phyloP scores from a whole-genome alignment of 2,113 vertebrate genomes.

The Hypanus sabinus region DNA sequence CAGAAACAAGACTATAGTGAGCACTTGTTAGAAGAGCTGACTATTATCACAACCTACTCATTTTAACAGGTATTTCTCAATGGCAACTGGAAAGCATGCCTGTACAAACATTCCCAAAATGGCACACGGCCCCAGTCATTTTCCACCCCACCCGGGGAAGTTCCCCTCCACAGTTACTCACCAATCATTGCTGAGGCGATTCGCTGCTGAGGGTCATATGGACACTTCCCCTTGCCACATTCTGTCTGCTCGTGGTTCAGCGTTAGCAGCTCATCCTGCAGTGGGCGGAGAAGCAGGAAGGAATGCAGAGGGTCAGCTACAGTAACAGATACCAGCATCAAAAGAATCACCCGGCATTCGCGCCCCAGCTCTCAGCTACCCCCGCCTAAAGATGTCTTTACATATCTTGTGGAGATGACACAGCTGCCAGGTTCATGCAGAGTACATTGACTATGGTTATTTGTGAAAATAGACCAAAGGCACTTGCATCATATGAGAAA shows the following conservation, averaged over 20 bases:
- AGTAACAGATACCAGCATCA: background rate
- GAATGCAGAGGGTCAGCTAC: background rate
- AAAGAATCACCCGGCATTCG: too few species aligned
- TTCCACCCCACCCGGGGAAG: background rate
- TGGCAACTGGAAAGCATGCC: background rate
- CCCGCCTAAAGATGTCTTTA: background rate
- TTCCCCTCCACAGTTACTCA: constrained; percentile 40
- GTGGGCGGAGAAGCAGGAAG: background rate
- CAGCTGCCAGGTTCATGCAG: background rate
- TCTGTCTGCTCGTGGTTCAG: constrained; percentile 59
- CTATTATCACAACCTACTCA: background rate
- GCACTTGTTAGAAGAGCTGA: background rate
- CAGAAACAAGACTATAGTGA: background rate
- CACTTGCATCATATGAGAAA: background rate
- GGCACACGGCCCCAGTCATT: background rate
- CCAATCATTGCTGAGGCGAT: constrained; percentile 61
- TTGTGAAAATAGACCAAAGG: background rate
- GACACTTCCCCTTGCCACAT: constrained; percentile 67
- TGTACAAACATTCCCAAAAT: background rate
- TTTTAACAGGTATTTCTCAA: background rate
- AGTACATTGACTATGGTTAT: background rate
- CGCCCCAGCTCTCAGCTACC: background rate
- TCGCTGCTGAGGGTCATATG: constrained; percentile 64
- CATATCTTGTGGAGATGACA: background rate
- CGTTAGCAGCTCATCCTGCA: constrained; percentile 56